Conservation (phyloP, 37 sponge, comb jelly and placozoan species). For the Corticium candelabrum region DNA sequence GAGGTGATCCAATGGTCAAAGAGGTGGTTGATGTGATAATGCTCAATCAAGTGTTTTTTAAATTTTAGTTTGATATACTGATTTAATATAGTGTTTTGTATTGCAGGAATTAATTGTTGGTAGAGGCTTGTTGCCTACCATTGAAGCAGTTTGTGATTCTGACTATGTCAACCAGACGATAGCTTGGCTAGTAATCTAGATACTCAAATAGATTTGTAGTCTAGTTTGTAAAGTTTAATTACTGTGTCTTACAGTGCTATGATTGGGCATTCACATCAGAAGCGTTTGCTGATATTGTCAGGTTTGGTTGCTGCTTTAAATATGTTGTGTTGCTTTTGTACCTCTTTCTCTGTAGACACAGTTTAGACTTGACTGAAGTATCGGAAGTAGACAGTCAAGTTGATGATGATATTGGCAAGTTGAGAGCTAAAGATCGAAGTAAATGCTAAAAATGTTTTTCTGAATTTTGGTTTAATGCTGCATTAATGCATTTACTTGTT, state of each 20-base stretch:
- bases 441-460: not conserved
- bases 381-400: not conserved
- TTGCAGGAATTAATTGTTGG: slow-evolving; percentile 33
- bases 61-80: not conserved
- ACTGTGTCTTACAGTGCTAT: not conserved
- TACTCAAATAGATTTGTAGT: too few relatives aligned
- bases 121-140: slow-evolving; percentile 27
- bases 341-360: not conserved
- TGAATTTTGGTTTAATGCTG: not conserved
- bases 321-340: not conserved
- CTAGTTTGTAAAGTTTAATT: too few relatives aligned
- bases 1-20: too few relatives aligned
- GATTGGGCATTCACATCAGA: not conserved
- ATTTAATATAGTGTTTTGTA: not conserved
- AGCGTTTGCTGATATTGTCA: not conserved
- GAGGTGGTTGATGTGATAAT: too few relatives aligned
- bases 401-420: not conserved
- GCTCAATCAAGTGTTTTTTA: not conserved
- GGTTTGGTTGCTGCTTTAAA: not conserved
- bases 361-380: not conserved
- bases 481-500: not conserved
- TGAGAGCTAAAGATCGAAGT: not conserved
- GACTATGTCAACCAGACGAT: slow-evolving; percentile 51
- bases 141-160: slow-evolving; percentile 24
- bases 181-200: slow-evolving; percentile 39